phyloP scores from a whole-genome alignment of 2,888 invertebrate genomes.

The Latheticus oryzae region DNA sequence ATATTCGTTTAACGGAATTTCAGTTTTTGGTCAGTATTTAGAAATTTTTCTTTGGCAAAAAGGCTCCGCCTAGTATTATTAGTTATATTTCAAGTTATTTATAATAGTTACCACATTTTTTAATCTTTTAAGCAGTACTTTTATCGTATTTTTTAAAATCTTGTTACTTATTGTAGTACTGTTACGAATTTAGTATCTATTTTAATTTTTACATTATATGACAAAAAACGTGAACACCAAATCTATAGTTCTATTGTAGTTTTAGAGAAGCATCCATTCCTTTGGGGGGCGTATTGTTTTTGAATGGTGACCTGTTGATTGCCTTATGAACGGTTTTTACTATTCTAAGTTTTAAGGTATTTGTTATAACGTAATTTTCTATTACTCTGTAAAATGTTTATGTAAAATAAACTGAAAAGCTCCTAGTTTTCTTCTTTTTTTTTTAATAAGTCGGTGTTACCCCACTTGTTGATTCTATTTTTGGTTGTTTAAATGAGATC shows the following conservation, averaged over 20 bases:
- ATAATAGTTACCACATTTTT: slow-evolving; percentile 36
- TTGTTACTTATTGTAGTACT: slow-evolving; percentile 31
- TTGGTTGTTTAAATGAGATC: not conserved
- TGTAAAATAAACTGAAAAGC: slow-evolving; percentile 44
- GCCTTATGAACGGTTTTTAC: slow-evolving; percentile 56
- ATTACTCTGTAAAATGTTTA: slow-evolving; percentile 53
- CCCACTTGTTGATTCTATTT: slow-evolving; percentile 17
- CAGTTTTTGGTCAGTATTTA: slow-evolving; percentile 41
- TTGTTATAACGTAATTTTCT: slow-evolving; percentile 49
- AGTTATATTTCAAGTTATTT: slow-evolving; percentile 31
- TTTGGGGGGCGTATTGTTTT: slow-evolving; percentile 47
- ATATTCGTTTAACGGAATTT: slow-evolving; percentile 31
- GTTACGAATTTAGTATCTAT: slow-evolving; percentile 39
- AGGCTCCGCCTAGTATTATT: slow-evolving; percentile 26
- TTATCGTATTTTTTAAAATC: slow-evolving; percentile 23
- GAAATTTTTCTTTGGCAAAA: slow-evolving; percentile 20
- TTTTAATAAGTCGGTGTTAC: not conserved
- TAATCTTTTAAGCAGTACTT: slow-evolving; percentile 36
- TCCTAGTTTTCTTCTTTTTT: not conserved
- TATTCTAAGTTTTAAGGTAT: slow-evolving; percentile 36
- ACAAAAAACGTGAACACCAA: slow-evolving; percentile 44
- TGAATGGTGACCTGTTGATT: slow-evolving; percentile 59
- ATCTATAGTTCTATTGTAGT: slow-evolving; percentile 42
- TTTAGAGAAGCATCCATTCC: slow-evolving; percentile 39
- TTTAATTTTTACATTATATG: slow-evolving; percentile 37